Percentiles rank a stretch among this genome's conserved stretches.
Conservation (phyloP, 1,140 invertebrate species). For the Pseudomyrmex sp. region DNA sequence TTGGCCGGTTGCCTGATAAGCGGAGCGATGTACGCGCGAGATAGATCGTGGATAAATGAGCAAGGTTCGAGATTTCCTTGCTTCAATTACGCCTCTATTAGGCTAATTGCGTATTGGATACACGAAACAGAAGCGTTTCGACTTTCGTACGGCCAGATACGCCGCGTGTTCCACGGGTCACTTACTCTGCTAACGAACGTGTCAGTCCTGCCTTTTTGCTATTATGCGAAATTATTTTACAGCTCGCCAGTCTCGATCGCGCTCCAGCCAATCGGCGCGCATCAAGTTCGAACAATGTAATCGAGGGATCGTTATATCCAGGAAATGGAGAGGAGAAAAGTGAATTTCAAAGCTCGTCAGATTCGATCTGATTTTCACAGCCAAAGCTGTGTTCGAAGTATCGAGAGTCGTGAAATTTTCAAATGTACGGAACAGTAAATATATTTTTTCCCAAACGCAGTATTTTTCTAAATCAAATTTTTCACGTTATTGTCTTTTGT, state of each 20-base stretch:
- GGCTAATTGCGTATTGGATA: conserved; percentile 65
- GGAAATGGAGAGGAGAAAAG: not conserved
- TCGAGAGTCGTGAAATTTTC: not conserved
- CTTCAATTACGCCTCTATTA: conserved; percentile 74
- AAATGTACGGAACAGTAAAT: not conserved
- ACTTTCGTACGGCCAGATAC: conserved; percentile 51
- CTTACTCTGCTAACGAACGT: conserved; percentile 68
- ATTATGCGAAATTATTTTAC: conserved; percentile 75
- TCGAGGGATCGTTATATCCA: conserved; percentile 2
- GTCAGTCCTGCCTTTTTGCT: conserved; percentile 58
- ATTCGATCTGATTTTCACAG: not conserved
- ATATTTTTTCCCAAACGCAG: not conserved
- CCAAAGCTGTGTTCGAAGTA: not conserved
- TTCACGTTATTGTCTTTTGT: conserved; percentile 2
- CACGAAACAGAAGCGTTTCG: conserved; percentile 61
- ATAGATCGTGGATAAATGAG: conserved; percentile 55
- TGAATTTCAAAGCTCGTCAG: conserved; percentile 4
- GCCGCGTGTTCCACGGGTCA: conserved; percentile 63
- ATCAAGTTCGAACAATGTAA: conserved; percentile 52
- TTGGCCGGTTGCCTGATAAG: not conserved
- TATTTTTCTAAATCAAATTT: conserved; percentile 33
- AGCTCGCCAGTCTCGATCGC: conserved; percentile 48
- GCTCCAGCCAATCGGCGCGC: not conserved
- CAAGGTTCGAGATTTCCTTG: conserved; percentile 69
- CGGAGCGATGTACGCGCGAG: conserved; percentile 21